phyloP scores from a whole-genome alignment of 30 jellyfish, hydroid and myxozoan genomes.

The Morbakka virulenta region DNA sequence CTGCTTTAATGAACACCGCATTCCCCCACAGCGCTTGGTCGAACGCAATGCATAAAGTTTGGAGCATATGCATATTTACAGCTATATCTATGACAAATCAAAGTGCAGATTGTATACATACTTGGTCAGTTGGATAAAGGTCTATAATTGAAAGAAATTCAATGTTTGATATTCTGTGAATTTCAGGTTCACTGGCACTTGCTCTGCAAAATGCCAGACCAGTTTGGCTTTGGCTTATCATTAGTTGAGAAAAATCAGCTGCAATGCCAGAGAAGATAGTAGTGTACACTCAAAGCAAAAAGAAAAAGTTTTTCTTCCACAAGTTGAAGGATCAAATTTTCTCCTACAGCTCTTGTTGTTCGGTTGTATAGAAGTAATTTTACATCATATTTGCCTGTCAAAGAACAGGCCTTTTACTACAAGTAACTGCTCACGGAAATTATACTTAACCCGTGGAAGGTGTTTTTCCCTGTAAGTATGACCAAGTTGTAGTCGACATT shows the following conservation, averaged over 20 bases:
- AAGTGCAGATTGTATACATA: conserved; percentile 58
- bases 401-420: conserved; percentile 4
- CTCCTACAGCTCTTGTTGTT: conserved; percentile 22
- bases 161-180: neutral
- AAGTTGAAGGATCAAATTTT: too few species aligned
- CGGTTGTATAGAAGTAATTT: too few species aligned
- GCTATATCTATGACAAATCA: conserved; percentile 36
- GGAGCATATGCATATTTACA: neutral
- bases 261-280: conserved; percentile 54
- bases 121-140: conserved; percentile 55
- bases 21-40: conserved; percentile 66
- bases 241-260: conserved; percentile 3
- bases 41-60: conserved; percentile 50
- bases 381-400: too few species aligned
- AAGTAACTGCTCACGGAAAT: conserved; percentile 41
- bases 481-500: conserved; percentile 48
- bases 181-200: neutral
- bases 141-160: conserved; percentile 53
- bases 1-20: conserved; percentile 51
- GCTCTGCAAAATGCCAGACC: conserved; percentile 67
- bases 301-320: too few species aligned
- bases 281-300: too few species aligned
- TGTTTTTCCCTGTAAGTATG: conserved; percentile 47
- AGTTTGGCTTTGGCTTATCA: conserved; percentile 24
- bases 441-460: conserved; percentile 57